These are phyloP conservation scores for Physocephala rufipes DNA, from an alignment of 2,888 invertebrate genomes.

Conservation along the genomic window DNA sequence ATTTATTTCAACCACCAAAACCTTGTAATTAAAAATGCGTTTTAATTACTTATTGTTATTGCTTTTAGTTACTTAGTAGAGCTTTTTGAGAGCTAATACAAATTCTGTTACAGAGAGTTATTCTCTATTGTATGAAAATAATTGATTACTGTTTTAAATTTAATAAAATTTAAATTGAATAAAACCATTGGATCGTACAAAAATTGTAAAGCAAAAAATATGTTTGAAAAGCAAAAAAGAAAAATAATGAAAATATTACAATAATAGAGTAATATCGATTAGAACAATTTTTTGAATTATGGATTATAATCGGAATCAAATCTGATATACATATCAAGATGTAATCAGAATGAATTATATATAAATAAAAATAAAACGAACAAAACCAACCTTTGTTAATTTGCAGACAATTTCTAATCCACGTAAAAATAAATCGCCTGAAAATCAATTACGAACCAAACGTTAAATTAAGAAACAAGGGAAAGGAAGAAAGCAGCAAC, in stretches of 20 bases:
- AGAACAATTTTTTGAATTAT: constrained; percentile 31
- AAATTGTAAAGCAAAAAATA: not conserved
- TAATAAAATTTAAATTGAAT: constrained; percentile 11
- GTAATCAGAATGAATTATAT: too few relatives aligned
- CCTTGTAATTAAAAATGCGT: too few relatives aligned
- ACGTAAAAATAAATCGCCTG: too few relatives aligned
- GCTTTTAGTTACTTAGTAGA: constrained; percentile 14
- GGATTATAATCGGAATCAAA: constrained; percentile 15
- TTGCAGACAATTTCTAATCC: too few relatives aligned
- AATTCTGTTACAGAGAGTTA: not conserved
- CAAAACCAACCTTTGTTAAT: too few relatives aligned
- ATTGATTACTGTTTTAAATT: constrained; percentile 15
- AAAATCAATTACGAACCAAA: too few relatives aligned
- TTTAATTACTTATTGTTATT: constrained; percentile 19
- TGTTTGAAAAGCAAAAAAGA: not conserved
- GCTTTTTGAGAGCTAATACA: not conserved
- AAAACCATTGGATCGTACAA: not conserved
- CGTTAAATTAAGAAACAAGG: too few relatives aligned
- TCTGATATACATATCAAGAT: too few relatives aligned
- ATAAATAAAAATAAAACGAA: too few relatives aligned
- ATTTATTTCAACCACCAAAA: constrained; percentile 26
- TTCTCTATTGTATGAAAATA: constrained; percentile 15
- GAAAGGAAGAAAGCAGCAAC: too few relatives aligned
- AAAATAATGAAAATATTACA: not conserved
- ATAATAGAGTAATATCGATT: too few relatives aligned